Evolutionary conservation across 1,140 invertebrate species (phyloP), one percentile per base, ranked within the genome.

Genomic region (Charaxes varanes): DNA sequence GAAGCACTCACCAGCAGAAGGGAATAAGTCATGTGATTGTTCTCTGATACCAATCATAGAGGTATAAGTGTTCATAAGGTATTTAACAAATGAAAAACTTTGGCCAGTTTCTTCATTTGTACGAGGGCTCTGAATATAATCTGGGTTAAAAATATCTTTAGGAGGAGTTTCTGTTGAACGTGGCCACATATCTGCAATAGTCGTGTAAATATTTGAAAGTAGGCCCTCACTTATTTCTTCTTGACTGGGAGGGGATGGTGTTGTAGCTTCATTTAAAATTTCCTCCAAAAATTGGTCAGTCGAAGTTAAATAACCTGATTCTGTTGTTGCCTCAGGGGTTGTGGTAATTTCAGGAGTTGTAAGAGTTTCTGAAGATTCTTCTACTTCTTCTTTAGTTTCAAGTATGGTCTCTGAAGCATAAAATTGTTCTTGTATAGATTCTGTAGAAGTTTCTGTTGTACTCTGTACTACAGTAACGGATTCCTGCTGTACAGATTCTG

Each of bases 1-100:
- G n/a, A n/a, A n/a, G n/a, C n/a, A 58, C 61, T 66, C 54, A 79
- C 78, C 66, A 32, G 54, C 37, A 43, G 71, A 53, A 36, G 66
- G 53, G 53, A 69, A 79, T 5, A 79, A 43, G 4, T 53, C 61
- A 43, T 59, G 67, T n/a, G 51, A 56, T 47, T 79, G 56, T 19
- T 67, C 62, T 36, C 47, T 59, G 8, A 37, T 33, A 11, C 74
- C 68, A 48, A 77, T 64, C 7, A 76, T 30, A 23, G 60, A 59
- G 30, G 57, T 58, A 49, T 73, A 76, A 8, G 45, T 55, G 21
- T 59, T 30, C 7, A 59, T 48, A 11, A 79, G 23, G 41, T 71
- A 82, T 24, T 53, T 59, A 10, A 76, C 33, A 44, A 79, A 63
- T 30, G 72, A 73, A 45, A 74, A 78, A 30, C 52, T 48, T 33